These are phyloP conservation scores for Anticlea derivata DNA, from an alignment of 2,888 invertebrate species.

Conservation along the genomic window DNA sequence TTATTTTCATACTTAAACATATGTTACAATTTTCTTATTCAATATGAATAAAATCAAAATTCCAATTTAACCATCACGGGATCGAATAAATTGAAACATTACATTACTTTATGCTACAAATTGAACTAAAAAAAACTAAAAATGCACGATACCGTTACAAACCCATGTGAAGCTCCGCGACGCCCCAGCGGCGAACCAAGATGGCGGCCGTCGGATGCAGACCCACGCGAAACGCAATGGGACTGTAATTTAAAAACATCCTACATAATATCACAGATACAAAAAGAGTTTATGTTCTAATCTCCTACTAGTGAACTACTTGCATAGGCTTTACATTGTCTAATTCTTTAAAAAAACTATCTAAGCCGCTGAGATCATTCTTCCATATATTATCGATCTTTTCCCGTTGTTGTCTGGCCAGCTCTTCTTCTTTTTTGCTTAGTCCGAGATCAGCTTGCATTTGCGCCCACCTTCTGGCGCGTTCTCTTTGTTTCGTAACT, in stretches of 20 bases:
- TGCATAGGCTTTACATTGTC: conserved; percentile 81
- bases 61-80: conserved; percentile 70
- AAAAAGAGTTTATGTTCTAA: conserved; percentile 69
- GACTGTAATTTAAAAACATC: conserved; percentile 84
- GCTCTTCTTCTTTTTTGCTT: conserved; percentile 73
- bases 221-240: conserved; percentile 84
- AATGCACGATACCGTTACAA: conserved; percentile 83
- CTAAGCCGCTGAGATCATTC: conserved; percentile 86
- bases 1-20: conserved; percentile 82
- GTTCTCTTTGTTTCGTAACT: conserved; percentile 84
- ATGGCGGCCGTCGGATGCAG: conserved; percentile 81
- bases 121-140: conserved; percentile 68
- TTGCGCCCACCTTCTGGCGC: conserved; percentile 85
- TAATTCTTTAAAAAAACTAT: conserved; percentile 86
- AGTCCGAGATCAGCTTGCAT: conserved; percentile 80
- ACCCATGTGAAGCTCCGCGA: conserved; percentile 86
- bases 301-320: conserved; percentile 51
- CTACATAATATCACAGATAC: conserved; percentile 81
- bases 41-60: conserved; percentile 79
- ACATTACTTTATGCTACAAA: conserved; percentile 45
- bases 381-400: conserved; percentile 80
- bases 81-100: conserved; percentile 74
- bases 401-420: conserved; percentile 68
- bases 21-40: conserved; percentile 81
- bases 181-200: conserved; percentile 84